A percentile compares a stretch with the other conserved stretches of the same genome.
Conservation (phyloP, 2,797 vertebrate genomes). For the Chaunax sp. region DNA sequence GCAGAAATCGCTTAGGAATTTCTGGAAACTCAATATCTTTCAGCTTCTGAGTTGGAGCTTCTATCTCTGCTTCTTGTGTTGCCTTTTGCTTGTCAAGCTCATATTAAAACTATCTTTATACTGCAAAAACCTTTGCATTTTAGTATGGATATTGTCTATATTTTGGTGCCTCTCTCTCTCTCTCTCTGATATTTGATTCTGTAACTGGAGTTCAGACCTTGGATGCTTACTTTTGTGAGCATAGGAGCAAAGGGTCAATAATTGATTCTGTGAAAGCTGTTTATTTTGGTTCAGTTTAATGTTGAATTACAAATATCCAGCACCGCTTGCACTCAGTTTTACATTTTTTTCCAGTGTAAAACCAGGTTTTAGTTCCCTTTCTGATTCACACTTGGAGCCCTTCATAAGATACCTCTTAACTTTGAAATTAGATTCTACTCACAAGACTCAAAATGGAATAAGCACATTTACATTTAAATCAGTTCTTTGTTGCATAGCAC, state of each 20-base stretch:
- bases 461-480: constrained; percentile 76
- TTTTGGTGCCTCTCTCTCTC: constrained; percentile 34
- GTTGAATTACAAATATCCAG: constrained; percentile 29
- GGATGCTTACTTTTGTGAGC: constrained; percentile 21
- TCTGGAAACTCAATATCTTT: constrained; percentile 68
- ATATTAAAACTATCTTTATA: constrained; percentile 43
- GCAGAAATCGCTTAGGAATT: constrained; percentile 61
- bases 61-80: constrained; percentile 38
- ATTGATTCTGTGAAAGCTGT: constrained; percentile 10
- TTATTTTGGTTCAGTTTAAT: constrained; percentile 11
- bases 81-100: constrained; percentile 46
- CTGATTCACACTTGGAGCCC: constrained; percentile 10
- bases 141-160: constrained; percentile 26
- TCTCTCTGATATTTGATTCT: constrained; percentile 30
- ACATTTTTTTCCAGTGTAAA: constrained; percentile 9
- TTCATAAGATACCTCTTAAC: constrained; percentile 44
- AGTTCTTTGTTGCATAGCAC: constrained; percentile 63
- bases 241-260: constrained; percentile 14
- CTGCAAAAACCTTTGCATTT: constrained; percentile 48
- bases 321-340: neutral
- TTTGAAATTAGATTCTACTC: constrained; percentile 69
- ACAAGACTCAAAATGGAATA: constrained; percentile 61
- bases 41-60: constrained; percentile 45
- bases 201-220: constrained; percentile 40
- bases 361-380: neutral